These are phyloP conservation scores for Oreotrochilus melanogaster DNA, from an alignment of 2,113 vertebrate species.

Conservation along the genomic window DNA sequence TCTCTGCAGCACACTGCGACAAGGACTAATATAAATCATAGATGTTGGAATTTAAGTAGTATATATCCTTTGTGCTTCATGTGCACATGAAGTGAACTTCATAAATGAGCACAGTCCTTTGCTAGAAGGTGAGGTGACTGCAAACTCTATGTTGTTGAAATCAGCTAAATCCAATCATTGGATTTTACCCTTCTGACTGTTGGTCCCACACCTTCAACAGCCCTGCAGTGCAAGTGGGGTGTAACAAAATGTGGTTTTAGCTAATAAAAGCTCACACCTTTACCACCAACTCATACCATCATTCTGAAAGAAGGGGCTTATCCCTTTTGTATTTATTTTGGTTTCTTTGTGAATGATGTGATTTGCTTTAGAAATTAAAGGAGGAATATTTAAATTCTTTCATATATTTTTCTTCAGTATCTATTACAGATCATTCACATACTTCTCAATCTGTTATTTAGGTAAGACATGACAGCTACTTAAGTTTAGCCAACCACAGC, in stretches of 20 bases:
- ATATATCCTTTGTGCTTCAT: neutral
- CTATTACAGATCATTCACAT: neutral
- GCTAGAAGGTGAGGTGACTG: neutral
- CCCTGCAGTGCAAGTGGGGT: neutral
- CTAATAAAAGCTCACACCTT: neutral
- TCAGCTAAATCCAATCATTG: rapidly evolving
- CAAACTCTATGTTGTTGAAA: neutral
- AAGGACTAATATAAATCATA: neutral
- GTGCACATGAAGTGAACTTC: neutral
- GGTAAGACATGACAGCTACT: neutral
- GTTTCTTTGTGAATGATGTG: neutral
- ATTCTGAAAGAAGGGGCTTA: neutral
- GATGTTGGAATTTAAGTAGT: neutral
- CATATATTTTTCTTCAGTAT: neutral
- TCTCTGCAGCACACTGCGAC: neutral
- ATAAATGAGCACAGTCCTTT: neutral
- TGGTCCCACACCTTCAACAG: neutral
- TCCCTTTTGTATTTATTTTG: neutral
- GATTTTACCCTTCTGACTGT: neutral
- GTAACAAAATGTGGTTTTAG: neutral
- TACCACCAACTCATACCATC: neutral
- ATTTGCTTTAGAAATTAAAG: neutral
- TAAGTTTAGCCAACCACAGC: neutral
- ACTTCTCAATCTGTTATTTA: rapidly evolving
- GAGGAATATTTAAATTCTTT: neutral